Conservation (phyloP, 2,888 invertebrate genomes). For the Deroplatys truncata region DNA sequence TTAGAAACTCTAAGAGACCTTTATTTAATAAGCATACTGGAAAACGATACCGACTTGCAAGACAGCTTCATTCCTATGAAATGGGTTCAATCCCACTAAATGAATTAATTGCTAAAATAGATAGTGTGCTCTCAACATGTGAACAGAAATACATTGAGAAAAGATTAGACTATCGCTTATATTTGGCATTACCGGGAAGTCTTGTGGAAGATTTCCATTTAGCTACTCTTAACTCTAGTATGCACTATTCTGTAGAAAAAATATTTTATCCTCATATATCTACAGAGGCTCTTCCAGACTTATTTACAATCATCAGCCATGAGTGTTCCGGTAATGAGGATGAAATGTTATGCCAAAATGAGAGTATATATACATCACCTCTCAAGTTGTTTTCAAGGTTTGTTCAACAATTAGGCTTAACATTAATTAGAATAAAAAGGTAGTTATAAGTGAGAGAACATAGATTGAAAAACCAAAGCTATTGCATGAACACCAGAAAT, state of each 20-base stretch:
- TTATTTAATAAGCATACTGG: conserved; percentile 22
- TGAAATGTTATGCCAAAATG: conserved; percentile 8
- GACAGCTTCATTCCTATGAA: conserved; percentile 67
- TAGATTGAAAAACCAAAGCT: neutral
- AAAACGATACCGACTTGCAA: conserved; percentile 52
- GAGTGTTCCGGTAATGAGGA: neutral
- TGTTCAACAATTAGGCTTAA: conserved; percentile 49
- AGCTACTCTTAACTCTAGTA: conserved; percentile 40
- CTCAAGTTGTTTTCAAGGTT: conserved; percentile 42
- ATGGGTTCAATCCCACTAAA: conserved; percentile 61
- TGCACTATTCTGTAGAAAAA: conserved; percentile 28
- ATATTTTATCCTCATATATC: conserved; percentile 74
- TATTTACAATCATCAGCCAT: conserved; percentile 36
- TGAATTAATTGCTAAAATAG: conserved; percentile 53
- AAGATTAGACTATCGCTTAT: conserved; percentile 60
- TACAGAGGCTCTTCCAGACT: conserved; percentile 63
- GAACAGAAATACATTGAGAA: conserved; percentile 52
- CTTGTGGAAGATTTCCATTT: conserved; percentile 55
- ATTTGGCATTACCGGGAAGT: conserved; percentile 67
- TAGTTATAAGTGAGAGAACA: neutral
- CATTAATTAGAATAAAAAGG: conserved; percentile 45
- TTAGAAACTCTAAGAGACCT: conserved; percentile 53
- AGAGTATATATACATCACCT: conserved; percentile 20
- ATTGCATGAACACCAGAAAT: neutral
- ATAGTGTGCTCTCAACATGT: conserved; percentile 54